phyloP scores from a whole-genome alignment of 2,888 invertebrate genomes.

The Agonopterix arenella region DNA sequence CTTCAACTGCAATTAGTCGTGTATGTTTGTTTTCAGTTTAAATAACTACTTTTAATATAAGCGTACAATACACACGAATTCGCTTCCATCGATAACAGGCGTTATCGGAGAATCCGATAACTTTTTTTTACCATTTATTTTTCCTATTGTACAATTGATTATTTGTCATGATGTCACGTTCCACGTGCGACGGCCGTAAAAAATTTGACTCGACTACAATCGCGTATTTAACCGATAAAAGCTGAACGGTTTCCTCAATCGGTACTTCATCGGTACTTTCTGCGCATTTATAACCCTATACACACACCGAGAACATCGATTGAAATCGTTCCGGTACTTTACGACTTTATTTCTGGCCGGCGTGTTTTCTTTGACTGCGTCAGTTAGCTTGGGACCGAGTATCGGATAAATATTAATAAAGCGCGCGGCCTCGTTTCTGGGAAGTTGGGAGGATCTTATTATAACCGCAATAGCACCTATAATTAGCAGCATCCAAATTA shows the following conservation, averaged over 20 bases:
- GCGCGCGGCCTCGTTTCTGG: conserved; percentile 73
- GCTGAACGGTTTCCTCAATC: conserved; percentile 48
- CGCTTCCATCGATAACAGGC: too few relatives aligned
- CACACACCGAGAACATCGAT: conserved; percentile 64
- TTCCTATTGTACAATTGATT: conserved; percentile 2
- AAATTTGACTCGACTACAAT: conserved; percentile 29
- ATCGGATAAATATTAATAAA: conserved; percentile 77
- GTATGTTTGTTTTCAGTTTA: too few relatives aligned
- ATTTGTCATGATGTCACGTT: conserved; percentile 20
- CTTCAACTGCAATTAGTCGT: too few relatives aligned
- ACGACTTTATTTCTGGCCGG: conserved; percentile 73
- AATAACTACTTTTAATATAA: too few relatives aligned
- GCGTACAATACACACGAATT: too few relatives aligned
- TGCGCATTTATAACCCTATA: conserved; percentile 61
- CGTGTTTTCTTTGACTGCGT: conserved; percentile 74
- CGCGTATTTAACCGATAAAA: conserved; percentile 25
- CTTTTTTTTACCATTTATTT: background rate
- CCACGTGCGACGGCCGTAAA: conserved; percentile 33
- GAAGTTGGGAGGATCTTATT: conserved; percentile 76
- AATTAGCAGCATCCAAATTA: conserved; percentile 74
- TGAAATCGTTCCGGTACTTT: conserved; percentile 71
- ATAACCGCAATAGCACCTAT: conserved; percentile 77
- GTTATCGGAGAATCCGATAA: background rate
- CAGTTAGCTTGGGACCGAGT: conserved; percentile 65
- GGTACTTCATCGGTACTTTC: conserved; percentile 50